Conservation (phyloP, 1,140 invertebrate genomes). For the Pachyrhynchus sulphureomaculatus region DNA sequence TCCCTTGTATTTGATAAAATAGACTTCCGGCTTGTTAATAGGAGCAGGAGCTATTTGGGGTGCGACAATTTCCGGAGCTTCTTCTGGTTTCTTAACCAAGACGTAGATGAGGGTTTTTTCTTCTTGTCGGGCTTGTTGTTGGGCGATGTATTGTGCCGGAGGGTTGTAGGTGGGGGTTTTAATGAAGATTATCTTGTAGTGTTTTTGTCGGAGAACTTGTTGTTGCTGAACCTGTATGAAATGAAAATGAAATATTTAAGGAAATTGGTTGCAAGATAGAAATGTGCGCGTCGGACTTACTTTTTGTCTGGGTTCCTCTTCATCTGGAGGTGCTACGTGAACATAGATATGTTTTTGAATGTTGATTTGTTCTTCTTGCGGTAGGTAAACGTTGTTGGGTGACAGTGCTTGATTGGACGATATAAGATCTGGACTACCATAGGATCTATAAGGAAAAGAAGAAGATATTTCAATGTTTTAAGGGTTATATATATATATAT, state of each 20-base stretch:
- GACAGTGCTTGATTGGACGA: conserved; percentile 63
- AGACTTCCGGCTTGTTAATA: conserved; percentile 80
- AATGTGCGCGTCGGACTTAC: too few relatives aligned
- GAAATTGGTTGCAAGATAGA: too few relatives aligned
- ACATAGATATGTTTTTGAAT: conserved; percentile 80
- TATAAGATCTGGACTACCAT: conserved; percentile 73
- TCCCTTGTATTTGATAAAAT: conserved; percentile 85
- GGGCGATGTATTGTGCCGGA: conserved; percentile 72
- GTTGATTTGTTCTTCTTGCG: conserved; percentile 13
- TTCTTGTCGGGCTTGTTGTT: conserved; percentile 72
- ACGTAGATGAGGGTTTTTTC: conserved; percentile 88
- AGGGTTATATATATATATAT: too few relatives aligned
- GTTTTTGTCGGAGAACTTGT: conserved; percentile 67
- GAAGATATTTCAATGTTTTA: too few relatives aligned
- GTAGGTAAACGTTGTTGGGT: background rate
- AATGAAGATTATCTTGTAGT: conserved; percentile 89
- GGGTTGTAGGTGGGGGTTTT: conserved; percentile 80
- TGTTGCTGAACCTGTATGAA: conserved; percentile 51
- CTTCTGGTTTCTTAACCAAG: conserved; percentile 82
- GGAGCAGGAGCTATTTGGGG: conserved; percentile 75
- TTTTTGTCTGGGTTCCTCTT: conserved; percentile 59
- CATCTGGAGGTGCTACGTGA: conserved; percentile 66
- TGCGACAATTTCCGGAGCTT: conserved; percentile 72
- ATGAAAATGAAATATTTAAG: too few relatives aligned
- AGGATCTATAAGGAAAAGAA: conserved; percentile 77